These are phyloP conservation scores for Fragariocoptes setiger DNA, from an alignment of 1,140 invertebrate genomes.

Conservation along the genomic window DNA sequence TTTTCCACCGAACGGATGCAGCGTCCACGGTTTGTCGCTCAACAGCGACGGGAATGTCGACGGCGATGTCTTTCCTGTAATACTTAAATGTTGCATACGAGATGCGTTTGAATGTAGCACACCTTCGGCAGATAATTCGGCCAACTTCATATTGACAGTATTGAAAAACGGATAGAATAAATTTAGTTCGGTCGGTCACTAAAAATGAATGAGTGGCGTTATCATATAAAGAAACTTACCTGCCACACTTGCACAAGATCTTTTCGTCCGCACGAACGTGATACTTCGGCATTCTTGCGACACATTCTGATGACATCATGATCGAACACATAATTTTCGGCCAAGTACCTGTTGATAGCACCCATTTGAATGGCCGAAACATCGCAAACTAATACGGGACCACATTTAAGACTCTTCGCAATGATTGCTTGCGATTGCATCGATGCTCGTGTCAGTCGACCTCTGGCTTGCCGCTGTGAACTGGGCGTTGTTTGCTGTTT, in stretches of 20 bases:
- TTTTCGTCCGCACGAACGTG: conserved; percentile 32
- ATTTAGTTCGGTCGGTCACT: no score
- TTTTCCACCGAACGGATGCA: conserved; percentile 51
- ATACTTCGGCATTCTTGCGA: conserved; percentile 38
- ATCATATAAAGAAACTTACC: no score
- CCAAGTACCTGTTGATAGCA: conserved; percentile 37
- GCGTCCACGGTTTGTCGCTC: conserved; percentile 26
- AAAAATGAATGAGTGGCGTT: no score
- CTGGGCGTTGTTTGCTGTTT: no score
- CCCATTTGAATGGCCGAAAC: conserved; percentile 35
- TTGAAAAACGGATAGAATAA: no score
- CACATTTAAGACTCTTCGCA: conserved; percentile 14
- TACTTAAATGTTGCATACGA: no score
- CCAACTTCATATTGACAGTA: no score
- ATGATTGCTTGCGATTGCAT: neutral
- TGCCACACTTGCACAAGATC: conserved; percentile 35
- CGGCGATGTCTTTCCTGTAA: no score
- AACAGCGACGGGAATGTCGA: no score
- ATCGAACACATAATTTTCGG: conserved; percentile 38
- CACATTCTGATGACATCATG: conserved; percentile 34
- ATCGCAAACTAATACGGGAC: conserved; percentile 41
- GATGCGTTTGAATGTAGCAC: neutral
- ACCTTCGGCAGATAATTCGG: conserved; percentile 4
- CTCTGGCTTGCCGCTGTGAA: neutral
- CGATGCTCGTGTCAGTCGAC: neutral